A percentile compares a stretch with the other conserved stretches of the same genome.
phyloP scores from a whole-genome alignment of 2,113 vertebrate species.

The Odocoileus virginianus region DNA sequence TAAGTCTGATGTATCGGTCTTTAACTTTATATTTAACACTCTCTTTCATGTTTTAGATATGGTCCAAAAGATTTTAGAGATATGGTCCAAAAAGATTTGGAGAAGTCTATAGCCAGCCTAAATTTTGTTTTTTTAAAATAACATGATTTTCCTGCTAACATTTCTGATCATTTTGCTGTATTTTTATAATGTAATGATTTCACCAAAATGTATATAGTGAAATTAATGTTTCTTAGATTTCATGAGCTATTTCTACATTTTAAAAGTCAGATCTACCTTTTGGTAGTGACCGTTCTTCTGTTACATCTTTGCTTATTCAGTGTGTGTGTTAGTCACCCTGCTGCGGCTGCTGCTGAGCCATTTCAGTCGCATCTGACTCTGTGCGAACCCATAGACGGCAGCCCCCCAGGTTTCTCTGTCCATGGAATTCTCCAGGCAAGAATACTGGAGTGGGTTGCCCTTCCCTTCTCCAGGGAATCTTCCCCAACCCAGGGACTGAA shows the following conservation, averaged over 20 bases:
- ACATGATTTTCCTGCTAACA: not conserved
- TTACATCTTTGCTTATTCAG: not conserved
- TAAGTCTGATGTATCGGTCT: not conserved
- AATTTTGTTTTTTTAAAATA: not conserved
- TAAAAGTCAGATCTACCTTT: not conserved
- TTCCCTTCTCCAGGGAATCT: not conserved
- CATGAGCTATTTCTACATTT: not conserved
- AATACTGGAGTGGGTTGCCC: not conserved
- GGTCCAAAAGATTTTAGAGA: not conserved
- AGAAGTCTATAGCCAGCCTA: not conserved
- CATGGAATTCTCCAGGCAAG: not conserved
- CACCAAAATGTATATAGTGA: not conserved
- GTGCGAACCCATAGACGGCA: not conserved
- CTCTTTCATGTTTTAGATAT: not conserved
- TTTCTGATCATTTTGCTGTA: not conserved
- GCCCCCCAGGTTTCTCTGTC: not conserved
- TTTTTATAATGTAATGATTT: conserved; percentile 10
- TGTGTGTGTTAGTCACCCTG: not conserved
- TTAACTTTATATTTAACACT: not conserved
- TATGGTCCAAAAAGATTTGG: not conserved
- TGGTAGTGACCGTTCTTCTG: not conserved
- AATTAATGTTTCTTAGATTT: not conserved
- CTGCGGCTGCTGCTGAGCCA: not conserved
- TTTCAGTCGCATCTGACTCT: not conserved
- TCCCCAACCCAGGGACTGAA: not conserved